A percentile compares a stretch with the other conserved stretches of the same genome.
These are phyloP conservation scores for Piaya cayana DNA, from an alignment of 2,113 vertebrate species.

Conservation along the genomic window DNA sequence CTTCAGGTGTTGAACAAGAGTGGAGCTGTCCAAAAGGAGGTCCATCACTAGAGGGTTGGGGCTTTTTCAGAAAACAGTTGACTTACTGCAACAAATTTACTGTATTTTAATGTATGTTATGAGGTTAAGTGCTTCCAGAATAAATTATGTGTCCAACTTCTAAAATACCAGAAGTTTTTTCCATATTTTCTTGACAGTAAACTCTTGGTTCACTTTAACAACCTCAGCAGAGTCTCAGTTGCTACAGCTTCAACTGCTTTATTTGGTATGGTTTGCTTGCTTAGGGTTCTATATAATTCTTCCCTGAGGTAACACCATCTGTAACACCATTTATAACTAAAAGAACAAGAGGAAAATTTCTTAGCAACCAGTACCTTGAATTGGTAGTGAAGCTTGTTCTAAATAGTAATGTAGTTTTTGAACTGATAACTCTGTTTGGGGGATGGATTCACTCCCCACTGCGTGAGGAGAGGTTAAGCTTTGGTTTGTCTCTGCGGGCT, in stretches of 20 bases:
- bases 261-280: background rate
- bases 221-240: background rate
- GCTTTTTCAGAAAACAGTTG: background rate
- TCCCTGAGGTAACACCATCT: background rate
- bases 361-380: background rate
- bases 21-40: background rate
- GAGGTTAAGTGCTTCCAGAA: background rate
- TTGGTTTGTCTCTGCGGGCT: background rate
- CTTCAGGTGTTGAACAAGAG: background rate
- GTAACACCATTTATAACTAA: background rate
- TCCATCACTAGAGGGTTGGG: background rate
- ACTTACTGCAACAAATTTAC: background rate
- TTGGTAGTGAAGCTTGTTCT: background rate
- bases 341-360: background rate
- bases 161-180: background rate
- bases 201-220: background rate
- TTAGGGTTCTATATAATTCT: background rate
- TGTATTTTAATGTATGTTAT: background rate
- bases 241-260: background rate
- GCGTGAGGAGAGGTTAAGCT: background rate
- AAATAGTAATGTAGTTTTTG: background rate
- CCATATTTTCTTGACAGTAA: background rate
- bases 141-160: background rate
- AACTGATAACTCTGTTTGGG: background rate
- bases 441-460: rapidly evolving